Evolutionary conservation across 2,113 vertebrate species (phyloP).

Genomic region (Burhinus bistriatus): DNA sequence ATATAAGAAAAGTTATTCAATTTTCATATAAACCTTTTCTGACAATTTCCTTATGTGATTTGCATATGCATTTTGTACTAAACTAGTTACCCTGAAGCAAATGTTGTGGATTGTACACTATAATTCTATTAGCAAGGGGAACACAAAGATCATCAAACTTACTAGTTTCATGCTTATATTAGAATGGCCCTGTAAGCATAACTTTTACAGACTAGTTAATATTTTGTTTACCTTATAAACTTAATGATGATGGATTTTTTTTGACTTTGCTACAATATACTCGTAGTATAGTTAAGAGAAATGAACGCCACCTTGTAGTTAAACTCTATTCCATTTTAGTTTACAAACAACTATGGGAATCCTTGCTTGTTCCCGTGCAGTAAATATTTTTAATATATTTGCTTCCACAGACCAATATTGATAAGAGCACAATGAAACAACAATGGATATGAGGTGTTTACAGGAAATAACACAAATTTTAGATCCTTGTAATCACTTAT

Average conservation of each 20-base stretch:
- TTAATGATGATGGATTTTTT: neutral
- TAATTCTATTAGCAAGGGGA: neutral
- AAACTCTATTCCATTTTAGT: neutral
- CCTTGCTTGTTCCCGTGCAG: neutral
- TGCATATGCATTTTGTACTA: conserved; percentile 7
- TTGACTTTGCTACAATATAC: neutral
- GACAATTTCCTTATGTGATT: conserved; percentile 33
- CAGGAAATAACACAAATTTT: neutral
- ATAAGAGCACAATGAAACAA: neutral
- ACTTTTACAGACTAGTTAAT: neutral
- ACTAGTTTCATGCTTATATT: neutral
- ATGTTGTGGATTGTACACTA: neutral
- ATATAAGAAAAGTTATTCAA: neutral
- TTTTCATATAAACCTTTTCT: conserved; percentile 21
- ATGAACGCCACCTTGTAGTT: neutral
- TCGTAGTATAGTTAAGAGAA: neutral
- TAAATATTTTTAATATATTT: neutral
- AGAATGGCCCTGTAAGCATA: neutral
- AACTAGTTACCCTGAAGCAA: neutral
- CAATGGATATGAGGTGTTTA: neutral
- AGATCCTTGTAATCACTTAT: neutral
- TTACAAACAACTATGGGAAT: neutral
- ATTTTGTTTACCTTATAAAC: neutral
- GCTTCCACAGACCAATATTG: neutral
- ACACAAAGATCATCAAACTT: neutral